Evolutionary conservation across 2,888 invertebrate genomes (phyloP).

Genomic region (Callinectes sapidus): DNA sequence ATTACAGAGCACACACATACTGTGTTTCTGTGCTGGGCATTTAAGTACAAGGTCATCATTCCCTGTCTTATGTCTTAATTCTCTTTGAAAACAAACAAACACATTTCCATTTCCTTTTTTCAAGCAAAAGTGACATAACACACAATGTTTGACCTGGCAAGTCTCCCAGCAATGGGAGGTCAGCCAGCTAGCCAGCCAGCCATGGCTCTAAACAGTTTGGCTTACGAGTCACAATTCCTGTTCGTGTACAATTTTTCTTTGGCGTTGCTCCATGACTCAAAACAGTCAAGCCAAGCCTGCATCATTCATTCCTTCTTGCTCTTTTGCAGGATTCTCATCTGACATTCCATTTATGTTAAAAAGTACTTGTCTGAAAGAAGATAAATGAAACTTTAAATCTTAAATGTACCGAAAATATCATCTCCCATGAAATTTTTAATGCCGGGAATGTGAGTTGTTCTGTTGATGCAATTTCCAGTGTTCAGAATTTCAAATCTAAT

Average conservation of each 20-base stretch:
- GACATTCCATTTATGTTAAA: background rate
- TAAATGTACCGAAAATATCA: background rate
- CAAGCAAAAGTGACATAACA: background rate
- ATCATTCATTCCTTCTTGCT: background rate
- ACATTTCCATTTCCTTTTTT: background rate
- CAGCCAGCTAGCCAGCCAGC: background rate
- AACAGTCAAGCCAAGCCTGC: background rate
- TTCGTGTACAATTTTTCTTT: background rate
- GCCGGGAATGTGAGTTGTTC: background rate
- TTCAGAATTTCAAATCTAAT: background rate
- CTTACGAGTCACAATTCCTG: background rate
- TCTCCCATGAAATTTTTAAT: background rate
- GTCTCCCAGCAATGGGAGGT: background rate
- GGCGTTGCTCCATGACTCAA: background rate
- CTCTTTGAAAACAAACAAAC: background rate
- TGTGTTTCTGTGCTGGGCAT: constrained; percentile 50
- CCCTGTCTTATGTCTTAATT: background rate
- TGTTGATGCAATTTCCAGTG: background rate
- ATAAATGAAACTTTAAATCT: background rate
- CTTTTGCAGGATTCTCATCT: background rate
- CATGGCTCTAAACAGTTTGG: background rate
- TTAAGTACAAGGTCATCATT: constrained; percentile 49
- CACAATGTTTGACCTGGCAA: background rate
- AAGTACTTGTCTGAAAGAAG: background rate
- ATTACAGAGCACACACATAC: constrained; percentile 33